These are phyloP conservation scores for Philereme transversata DNA, from an alignment of 2,888 invertebrate genomes.

Conservation along the genomic window DNA sequence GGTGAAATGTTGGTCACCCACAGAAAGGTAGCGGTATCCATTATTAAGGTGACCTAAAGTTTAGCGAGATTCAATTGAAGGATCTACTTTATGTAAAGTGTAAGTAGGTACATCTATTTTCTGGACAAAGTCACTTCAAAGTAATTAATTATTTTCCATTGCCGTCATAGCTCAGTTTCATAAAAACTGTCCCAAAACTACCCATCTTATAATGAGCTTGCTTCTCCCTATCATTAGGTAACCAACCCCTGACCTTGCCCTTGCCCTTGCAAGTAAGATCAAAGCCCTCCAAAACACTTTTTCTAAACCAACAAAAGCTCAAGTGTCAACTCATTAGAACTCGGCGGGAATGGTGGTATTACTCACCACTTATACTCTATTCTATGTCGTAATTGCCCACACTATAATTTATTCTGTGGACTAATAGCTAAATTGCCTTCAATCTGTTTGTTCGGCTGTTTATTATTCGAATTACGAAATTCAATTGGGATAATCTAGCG, in stretches of 20 bases:
- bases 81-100: no score
- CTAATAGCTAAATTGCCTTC: neutral
- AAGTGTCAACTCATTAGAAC: slow-evolving; percentile 6
- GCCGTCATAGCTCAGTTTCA: slow-evolving; percentile 1
- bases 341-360: no score
- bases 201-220: slow-evolving; percentile 4
- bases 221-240: neutral
- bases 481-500: slow-evolving; percentile 11
- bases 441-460: slow-evolving; percentile 10
- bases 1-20: no score
- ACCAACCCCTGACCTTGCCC: slow-evolving; percentile 3
- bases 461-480: slow-evolving; percentile 6
- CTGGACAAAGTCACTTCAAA: neutral
- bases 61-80: no score
- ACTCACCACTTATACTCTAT: no score
- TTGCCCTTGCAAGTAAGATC: slow-evolving; percentile 4
- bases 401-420: no score
- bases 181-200: slow-evolving; percentile 8
- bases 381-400: no score
- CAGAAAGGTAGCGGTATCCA: no score
- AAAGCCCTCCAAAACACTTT: neutral
- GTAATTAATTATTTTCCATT: slow-evolving; percentile 3
- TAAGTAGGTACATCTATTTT: no score
- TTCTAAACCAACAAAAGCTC: slow-evolving; percentile 9
- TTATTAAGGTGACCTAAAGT: no score